Evolutionary conservation across 2,113 vertebrate species (phyloP).

Genomic region (Pipra filicauda): DNA sequence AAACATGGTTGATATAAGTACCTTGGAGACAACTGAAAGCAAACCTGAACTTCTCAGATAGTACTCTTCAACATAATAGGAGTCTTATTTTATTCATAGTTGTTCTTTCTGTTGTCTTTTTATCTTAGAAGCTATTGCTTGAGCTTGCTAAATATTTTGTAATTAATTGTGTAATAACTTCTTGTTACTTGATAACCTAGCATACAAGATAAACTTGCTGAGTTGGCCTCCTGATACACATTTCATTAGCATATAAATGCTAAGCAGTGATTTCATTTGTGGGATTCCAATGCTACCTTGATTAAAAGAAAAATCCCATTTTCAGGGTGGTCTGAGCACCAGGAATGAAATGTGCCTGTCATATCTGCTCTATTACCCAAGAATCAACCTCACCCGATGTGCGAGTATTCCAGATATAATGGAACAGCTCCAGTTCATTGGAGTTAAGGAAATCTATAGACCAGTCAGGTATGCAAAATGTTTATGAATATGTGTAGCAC

Average conservation of each 20-base stretch:
- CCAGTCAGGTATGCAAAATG: conserved; percentile 79
- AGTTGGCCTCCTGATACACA: background rate
- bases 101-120: background rate
- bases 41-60: background rate
- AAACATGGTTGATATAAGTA: background rate
- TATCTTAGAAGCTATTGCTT: background rate
- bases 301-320: conserved; percentile 39
- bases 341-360: conserved; percentile 91
- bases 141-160: background rate
- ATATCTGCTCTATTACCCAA: conserved; percentile 86
- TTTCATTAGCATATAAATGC: background rate
- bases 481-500: background rate
- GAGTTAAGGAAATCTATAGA: conserved; percentile 85
- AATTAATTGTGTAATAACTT: background rate
- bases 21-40: background rate
- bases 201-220: background rate
- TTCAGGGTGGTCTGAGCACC: conserved; percentile 86
- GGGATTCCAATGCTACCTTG: background rate
- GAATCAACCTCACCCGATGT: conserved; percentile 86
- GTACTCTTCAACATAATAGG: background rate
- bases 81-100: background rate
- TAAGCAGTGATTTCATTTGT: background rate
- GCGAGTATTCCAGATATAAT: conserved; percentile 88
- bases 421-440: conserved; percentile 87
- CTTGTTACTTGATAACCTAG: background rate